Base-by-base conservation (phyloP, 2,888 invertebrate genomes). In the Stenurella melanura region DNA sequence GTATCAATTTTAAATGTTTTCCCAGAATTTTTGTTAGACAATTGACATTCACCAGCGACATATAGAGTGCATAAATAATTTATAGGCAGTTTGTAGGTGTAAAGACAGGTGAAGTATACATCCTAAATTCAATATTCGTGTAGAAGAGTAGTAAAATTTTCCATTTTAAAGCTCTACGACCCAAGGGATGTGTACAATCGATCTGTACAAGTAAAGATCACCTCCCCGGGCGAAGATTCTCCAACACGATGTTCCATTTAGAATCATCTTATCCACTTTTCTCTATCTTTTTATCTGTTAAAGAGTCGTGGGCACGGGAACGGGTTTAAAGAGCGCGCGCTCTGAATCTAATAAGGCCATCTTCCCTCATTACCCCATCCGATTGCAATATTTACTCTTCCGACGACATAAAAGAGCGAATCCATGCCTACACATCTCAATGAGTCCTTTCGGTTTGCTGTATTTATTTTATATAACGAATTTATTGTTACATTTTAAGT, bases 241-340 rank as follows among this genome's bases (percentile, higher is more conserved):
- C 74, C 80, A 80, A 83, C 83, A 85, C 80, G 83, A 82, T 83
- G 83, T 82, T 83, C 83, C 84, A 84, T 84, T 85, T 85, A 83
- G 81, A 83, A 81, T 83, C 82, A 82, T 82, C 84, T 84, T 80
- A 83, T 83, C 82, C 80, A 75, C 80, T 81, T 79, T 76, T 73
- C 77, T 80, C 80, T 81, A 82, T 85, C 82, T 84, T 82, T 83
- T 83, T 81, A 80, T 83, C 82, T 79, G 78, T 76, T 82, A 82
- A 84, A 83, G 78, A 82, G 80, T 81, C 81, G 73, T 75, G 78
- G 77, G 80, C 84, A 80, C 78, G 82, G 30, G 77, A 75, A 75
- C 72, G 76, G 77, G 78, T 82, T 81, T 82, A 81, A 81, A 80
- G 78, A 78, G 80, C 76, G 78, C 83, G 80, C 82, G 79, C 72